Conservation (phyloP, 2,888 invertebrate species). For the Dysmachus trigonus region DNA sequence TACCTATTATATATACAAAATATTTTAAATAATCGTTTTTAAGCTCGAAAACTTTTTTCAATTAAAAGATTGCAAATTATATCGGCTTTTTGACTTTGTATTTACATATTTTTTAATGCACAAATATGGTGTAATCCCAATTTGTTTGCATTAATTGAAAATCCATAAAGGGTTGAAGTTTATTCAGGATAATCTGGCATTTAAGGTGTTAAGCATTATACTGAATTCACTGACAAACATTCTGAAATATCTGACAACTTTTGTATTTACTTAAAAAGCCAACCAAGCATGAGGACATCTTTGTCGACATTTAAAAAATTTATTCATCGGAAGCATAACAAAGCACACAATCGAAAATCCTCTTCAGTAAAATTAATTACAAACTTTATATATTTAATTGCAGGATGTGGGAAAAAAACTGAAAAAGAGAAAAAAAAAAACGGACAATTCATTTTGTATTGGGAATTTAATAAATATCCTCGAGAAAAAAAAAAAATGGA, state of each 20-base stretch:
- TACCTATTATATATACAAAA: too few species aligned
- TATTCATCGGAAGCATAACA: neutral
- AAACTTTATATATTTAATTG: slow-evolving; percentile 8
- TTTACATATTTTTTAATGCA: too few species aligned
- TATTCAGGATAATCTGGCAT: neutral
- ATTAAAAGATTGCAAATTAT: too few species aligned
- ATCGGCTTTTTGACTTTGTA: too few species aligned
- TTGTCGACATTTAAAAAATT: neutral
- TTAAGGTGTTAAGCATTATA: neutral
- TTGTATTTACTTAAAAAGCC: neutral
- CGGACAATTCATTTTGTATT: neutral
- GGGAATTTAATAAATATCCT: neutral
- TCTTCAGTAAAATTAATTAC: neutral
- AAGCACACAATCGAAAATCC: neutral
- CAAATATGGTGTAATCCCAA: too few species aligned
- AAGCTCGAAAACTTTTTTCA: too few species aligned
- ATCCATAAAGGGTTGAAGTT: neutral
- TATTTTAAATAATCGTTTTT: too few species aligned
- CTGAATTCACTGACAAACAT: neutral
- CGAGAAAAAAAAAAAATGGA: neutral
- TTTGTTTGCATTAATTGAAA: neutral
- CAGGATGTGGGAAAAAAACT: neutral
- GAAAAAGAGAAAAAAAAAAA: too few species aligned
- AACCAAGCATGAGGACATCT: neutral
- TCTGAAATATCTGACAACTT: neutral